Evolutionary conservation across 2,113 vertebrate genomes (phyloP).

Genomic region (Maylandia zebra): DNA sequence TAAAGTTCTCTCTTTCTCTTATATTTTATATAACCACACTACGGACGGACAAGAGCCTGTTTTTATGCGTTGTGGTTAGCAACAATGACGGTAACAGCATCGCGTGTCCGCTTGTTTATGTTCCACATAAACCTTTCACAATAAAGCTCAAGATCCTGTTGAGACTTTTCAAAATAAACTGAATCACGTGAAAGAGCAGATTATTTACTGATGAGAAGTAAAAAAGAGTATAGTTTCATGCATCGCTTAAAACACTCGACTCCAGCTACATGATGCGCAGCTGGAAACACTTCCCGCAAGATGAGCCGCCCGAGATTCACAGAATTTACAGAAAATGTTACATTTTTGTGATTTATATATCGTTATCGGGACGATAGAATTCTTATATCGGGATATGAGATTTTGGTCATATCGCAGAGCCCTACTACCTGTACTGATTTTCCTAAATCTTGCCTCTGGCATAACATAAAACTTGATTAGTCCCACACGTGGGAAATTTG

Average conservation of each 20-base stretch:
- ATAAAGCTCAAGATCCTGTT: no score
- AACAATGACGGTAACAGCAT: no score
- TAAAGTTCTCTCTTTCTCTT: no score
- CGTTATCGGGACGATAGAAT: background rate
- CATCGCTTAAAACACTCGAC: background rate
- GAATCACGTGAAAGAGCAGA: background rate
- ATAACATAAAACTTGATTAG: background rate
- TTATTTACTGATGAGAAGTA: rapidly evolving
- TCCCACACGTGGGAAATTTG: background rate
- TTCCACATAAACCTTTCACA: rapidly evolving
- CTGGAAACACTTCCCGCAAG: background rate
- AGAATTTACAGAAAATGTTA: background rate
- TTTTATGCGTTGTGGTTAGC: no score
- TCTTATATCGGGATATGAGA: background rate
- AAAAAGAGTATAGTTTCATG: background rate
- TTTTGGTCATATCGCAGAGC: background rate
- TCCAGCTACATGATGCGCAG: background rate
- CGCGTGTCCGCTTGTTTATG: background rate
- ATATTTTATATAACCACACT: no score
- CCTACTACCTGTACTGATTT: background rate
- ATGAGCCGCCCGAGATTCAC: background rate
- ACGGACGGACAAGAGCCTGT: no score
- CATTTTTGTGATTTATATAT: background rate
- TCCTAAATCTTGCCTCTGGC: background rate
- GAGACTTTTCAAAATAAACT: no score